These are phyloP conservation scores for Mesocentrotus franciscanus DNA, from an alignment of 53 echinoderm and acorn worm species.

Conservation along the genomic window DNA sequence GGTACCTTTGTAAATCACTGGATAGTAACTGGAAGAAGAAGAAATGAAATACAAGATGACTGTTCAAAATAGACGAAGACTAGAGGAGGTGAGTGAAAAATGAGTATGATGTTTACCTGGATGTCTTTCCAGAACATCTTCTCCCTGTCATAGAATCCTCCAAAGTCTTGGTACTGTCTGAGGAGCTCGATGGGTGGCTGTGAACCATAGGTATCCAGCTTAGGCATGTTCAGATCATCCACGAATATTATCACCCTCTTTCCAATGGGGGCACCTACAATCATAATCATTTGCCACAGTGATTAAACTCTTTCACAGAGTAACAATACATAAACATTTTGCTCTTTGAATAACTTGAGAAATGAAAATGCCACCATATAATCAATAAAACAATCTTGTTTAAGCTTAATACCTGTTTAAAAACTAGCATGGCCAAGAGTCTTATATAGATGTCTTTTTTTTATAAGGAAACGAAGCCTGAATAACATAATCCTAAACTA, in stretches of 20 bases:
- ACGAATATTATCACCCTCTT: constrained; percentile 96
- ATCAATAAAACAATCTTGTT: not conserved
- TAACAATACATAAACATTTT: not conserved
- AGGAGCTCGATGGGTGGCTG: constrained; percentile 98
- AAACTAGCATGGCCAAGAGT: not conserved
- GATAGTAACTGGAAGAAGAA: not conserved
- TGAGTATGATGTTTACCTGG: constrained; percentile 68
- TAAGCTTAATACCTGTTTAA: not conserved
- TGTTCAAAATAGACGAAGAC: not conserved
- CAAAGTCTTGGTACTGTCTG: constrained; percentile 95
- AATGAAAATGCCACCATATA: not conserved
- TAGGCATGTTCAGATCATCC: constrained; percentile 99
- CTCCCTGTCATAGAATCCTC: constrained; percentile 96
- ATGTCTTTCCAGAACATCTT: constrained; percentile 99
- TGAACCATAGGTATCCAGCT: constrained; percentile 97
- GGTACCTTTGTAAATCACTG: not conserved
- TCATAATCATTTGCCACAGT: not conserved
- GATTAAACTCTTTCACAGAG: not conserved
- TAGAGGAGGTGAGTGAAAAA: not conserved
- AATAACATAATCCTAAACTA: not conserved
- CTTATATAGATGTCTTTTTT: not conserved
- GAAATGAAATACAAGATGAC: not conserved
- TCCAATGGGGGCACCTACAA: constrained; percentile 91
- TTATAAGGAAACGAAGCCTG: not conserved
- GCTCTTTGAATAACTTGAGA: not conserved